These are phyloP conservation scores for Ips typographus DNA, from an alignment of 1,140 invertebrate genomes.

Conservation along the genomic window DNA sequence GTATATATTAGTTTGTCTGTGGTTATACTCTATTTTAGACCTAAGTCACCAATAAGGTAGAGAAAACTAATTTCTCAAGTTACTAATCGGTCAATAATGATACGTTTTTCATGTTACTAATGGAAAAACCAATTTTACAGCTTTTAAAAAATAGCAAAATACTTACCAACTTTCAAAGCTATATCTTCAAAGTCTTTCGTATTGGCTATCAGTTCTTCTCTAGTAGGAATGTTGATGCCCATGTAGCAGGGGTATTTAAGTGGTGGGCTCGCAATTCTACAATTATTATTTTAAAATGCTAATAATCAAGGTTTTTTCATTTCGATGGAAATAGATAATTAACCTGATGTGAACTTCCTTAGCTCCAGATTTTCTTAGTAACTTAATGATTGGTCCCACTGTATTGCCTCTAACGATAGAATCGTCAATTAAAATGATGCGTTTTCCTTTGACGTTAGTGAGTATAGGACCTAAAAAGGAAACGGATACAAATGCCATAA, in stretches of 20 bases:
- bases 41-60: no score
- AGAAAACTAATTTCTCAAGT: no score
- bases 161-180: conserved; percentile 80
- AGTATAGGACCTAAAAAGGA: conserved; percentile 72
- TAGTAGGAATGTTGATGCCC: conserved; percentile 98
- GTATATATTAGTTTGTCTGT: no score
- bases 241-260: conserved; percentile 96
- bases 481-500: not conserved
- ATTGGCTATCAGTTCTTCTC: conserved; percentile 94
- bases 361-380: conserved; percentile 89
- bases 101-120: no score
- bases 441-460: conserved; percentile 86
- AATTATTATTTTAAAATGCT: not conserved
- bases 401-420: conserved; percentile 97
- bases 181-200: conserved; percentile 71
- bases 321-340: not conserved
- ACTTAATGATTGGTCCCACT: conserved; percentile 93
- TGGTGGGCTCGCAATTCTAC: conserved; percentile 87
- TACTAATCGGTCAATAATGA: no score
- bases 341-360: conserved; percentile 89
- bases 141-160: not conserved
- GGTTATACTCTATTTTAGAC: not conserved
- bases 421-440: conserved; percentile 91
- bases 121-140: no score
- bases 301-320: not conserved